Evolutionary conservation across 2,113 vertebrate species (phyloP).

Genomic region (Sterrhoptilus dennistouni): DNA sequence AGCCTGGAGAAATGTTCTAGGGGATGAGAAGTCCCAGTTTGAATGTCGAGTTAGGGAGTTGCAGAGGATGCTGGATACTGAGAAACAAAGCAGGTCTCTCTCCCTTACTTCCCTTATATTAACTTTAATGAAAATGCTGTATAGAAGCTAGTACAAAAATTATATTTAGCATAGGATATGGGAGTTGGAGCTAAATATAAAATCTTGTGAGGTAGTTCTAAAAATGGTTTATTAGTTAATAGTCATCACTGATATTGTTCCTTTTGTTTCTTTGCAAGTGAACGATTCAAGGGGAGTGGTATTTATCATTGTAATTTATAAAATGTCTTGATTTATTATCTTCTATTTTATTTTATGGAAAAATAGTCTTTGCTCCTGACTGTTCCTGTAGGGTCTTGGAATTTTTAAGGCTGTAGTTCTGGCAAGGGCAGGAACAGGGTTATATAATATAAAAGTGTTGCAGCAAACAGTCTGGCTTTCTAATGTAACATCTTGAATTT

Average conservation of each 20-base stretch:
- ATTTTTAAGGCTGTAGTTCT: not conserved
- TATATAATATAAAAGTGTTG: not conserved
- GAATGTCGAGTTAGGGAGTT: constrained; percentile 91
- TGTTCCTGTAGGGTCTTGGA: not conserved
- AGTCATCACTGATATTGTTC: constrained; percentile 14
- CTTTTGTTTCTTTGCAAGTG: not conserved
- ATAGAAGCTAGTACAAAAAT: not conserved
- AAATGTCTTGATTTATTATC: constrained; percentile 3
- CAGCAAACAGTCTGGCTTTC: constrained; percentile 10
- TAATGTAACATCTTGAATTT: constrained; percentile 29
- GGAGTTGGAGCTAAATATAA: constrained; percentile 43
- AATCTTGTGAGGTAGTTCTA: not conserved
- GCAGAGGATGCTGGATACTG: constrained; percentile 93
- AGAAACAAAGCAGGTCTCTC: constrained; percentile 93
- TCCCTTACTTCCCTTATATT: not conserved
- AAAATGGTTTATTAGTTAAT: constrained; percentile 12
- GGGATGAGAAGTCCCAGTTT: constrained; percentile 95
- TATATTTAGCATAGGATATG: constrained; percentile 4
- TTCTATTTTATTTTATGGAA: not conserved
- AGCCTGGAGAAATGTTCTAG: constrained; percentile 89
- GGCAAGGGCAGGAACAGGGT: not conserved
- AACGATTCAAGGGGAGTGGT: not conserved
- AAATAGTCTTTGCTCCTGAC: not conserved
- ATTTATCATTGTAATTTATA: constrained; percentile 7
- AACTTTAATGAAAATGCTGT: not conserved